phyloP scores from a whole-genome alignment of 2,888 invertebrate species.

The Aethes cnicana region DNA sequence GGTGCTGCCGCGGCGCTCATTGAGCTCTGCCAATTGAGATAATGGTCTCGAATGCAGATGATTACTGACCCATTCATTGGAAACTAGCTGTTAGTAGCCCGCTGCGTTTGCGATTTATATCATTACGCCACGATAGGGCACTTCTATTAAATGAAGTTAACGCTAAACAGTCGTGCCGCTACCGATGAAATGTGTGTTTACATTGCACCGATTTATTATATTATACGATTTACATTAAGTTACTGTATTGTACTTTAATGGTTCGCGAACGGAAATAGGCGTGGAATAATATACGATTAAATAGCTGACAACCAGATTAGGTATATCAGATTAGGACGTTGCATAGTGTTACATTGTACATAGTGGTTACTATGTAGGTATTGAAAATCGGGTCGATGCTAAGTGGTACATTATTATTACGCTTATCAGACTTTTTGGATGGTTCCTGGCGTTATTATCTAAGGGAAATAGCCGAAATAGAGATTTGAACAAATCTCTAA shows the following conservation, averaged over 20 bases:
- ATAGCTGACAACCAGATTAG: slow-evolving; percentile 19
- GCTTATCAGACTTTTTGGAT: slow-evolving; percentile 1
- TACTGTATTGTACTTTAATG: slow-evolving; percentile 34
- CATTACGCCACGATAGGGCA: slow-evolving; percentile 47
- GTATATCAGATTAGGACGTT: slow-evolving; percentile 7
- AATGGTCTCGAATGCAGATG: slow-evolving; percentile 79
- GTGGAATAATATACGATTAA: slow-evolving; percentile 16
- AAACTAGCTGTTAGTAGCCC: slow-evolving; percentile 64
- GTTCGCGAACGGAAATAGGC: slow-evolving; percentile 30
- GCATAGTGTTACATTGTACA: not conserved
- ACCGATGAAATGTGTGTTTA: slow-evolving; percentile 49
- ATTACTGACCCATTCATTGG: slow-evolving; percentile 78
- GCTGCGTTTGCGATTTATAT: slow-evolving; percentile 59
- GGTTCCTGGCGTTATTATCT: slow-evolving; percentile 1
- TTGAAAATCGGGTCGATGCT: not conserved
- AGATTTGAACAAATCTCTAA: too few species aligned
- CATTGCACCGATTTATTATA: slow-evolving; percentile 42
- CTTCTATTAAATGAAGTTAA: slow-evolving; percentile 62
- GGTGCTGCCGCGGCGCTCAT: slow-evolving; percentile 60
- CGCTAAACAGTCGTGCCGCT: slow-evolving; percentile 53
- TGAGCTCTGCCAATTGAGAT: slow-evolving; percentile 79
- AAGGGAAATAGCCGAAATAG: too few species aligned
- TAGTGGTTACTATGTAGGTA: not conserved
- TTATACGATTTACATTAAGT: slow-evolving; percentile 37
- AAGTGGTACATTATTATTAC: not conserved